phyloP scores from a whole-genome alignment of 1,140 invertebrate genomes.

The Ooceraea biroi region DNA sequence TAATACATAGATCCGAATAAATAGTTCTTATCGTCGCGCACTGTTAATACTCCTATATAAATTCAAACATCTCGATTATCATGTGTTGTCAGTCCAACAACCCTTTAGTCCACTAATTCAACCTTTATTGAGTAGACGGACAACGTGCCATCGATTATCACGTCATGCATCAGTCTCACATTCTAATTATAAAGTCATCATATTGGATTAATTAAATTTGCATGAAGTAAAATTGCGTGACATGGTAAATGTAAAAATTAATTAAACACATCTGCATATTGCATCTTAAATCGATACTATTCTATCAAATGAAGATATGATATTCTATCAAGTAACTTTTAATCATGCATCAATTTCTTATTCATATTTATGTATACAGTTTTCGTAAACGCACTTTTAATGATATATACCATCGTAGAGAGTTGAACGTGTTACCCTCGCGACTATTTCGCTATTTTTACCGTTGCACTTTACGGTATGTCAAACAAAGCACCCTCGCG shows the following conservation, averaged over 20 bases:
- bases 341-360: neutral
- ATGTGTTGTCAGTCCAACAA: conserved; percentile 24
- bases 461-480: conserved; percentile 17
- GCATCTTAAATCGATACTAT: neutral
- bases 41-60: conserved; percentile 27
- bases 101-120: neutral
- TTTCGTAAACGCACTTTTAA: conserved; percentile 14
- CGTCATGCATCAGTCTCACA: conserved; percentile 7
- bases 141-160: conserved; percentile 44
- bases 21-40: conserved; percentile 5
- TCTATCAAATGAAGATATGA: no score
- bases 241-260: conserved; percentile 10
- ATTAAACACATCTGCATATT: no score
- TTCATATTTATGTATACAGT: no score
- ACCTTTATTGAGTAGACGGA: neutral
- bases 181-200: conserved; percentile 12
- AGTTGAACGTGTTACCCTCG: neutral
- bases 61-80: conserved; percentile 30
- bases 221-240: neutral
- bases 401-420: neutral
- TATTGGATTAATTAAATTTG: neutral
- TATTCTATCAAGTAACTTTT: neutral
- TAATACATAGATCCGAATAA: conserved; percentile 9
- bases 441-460: conserved; percentile 23
- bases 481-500: conserved; percentile 17